A percentile compares a stretch with the other conserved stretches of the same genome.
Conservation (phyloP, 2,113 vertebrate genomes). For the Trogon surrucura region DNA sequence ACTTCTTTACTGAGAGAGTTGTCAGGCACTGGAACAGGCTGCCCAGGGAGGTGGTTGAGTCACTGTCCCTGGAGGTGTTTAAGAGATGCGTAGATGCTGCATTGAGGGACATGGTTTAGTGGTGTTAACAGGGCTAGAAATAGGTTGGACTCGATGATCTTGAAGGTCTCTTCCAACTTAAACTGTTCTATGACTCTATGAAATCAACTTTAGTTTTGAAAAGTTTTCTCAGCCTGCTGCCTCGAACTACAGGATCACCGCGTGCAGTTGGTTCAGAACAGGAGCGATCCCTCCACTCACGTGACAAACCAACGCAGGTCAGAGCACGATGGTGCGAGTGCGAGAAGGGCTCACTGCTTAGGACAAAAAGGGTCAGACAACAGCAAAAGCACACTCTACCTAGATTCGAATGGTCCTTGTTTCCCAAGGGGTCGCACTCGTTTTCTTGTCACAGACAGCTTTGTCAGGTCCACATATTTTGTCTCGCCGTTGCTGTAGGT, state of each 20-base stretch:
- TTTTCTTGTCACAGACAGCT: constrained; percentile 87
- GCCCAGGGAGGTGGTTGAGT: too few species aligned
- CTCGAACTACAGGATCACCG: accelerated
- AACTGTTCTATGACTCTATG: too few species aligned
- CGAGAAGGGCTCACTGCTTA: not conserved
- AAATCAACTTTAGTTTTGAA: not conserved
- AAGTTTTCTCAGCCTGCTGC: not conserved
- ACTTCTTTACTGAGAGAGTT: too few species aligned
- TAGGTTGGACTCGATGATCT: too few species aligned
- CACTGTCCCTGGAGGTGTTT: too few species aligned
- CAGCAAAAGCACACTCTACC: constrained; percentile 69
- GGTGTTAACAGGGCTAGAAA: too few species aligned
- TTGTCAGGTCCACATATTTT: constrained; percentile 86
- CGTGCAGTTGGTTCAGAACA: not conserved
- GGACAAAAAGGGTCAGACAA: not conserved
- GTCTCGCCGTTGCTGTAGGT: constrained; percentile 88
- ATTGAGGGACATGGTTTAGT: too few species aligned
- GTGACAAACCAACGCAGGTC: not conserved
- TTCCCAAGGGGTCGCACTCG: constrained; percentile 87
- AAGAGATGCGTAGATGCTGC: too few species aligned
- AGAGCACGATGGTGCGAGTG: accelerated
- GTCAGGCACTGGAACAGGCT: too few species aligned
- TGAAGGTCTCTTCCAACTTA: too few species aligned
- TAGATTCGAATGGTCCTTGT: constrained; percentile 91
- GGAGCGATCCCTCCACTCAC: not conserved